Percentiles rank a stretch among this genome's conserved stretches.
Conservation (phyloP, 2,797 vertebrate genomes). For the Leucoraja ocellata region DNA sequence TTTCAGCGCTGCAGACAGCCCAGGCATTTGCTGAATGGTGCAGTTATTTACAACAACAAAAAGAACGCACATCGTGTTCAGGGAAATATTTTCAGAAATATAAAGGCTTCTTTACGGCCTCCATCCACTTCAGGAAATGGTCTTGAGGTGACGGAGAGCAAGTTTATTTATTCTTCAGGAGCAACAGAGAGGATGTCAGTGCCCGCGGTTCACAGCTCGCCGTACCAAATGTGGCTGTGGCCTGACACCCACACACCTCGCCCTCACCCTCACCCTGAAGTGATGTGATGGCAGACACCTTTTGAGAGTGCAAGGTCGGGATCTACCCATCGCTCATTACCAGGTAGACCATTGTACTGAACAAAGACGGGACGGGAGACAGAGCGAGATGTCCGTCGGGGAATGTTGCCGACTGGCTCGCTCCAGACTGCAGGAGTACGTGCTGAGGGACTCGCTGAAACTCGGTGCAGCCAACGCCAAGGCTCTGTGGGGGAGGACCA, state of each 20-base stretch:
- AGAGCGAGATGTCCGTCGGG: no score
- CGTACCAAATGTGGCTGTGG: conserved; percentile 15
- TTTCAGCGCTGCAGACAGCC: not conserved
- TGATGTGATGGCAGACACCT: not conserved
- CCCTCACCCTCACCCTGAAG: not conserved
- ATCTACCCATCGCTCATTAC: no score
- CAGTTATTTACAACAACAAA: not conserved
- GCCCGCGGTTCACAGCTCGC: not conserved
- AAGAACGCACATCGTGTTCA: conserved; percentile 21
- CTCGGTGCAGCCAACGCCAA: no score
- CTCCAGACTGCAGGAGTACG: no score
- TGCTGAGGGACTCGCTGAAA: no score
- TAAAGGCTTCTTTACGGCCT: conserved; percentile 23
- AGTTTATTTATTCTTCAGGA: not conserved
- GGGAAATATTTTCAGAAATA: conserved; percentile 24
- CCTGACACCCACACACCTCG: not conserved
- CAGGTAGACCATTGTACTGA: no score
- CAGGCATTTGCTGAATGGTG: conserved; percentile 17
- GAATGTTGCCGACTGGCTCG: no score
- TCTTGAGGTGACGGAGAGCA: not conserved
- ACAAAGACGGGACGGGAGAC: no score
- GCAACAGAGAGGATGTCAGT: not conserved
- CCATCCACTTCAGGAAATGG: conserved; percentile 24
- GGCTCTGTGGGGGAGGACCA: no score
- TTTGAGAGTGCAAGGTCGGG: no score